Evolutionary conservation across 2,113 vertebrate genomes (phyloP).

Genomic region (Octodon degus): DNA sequence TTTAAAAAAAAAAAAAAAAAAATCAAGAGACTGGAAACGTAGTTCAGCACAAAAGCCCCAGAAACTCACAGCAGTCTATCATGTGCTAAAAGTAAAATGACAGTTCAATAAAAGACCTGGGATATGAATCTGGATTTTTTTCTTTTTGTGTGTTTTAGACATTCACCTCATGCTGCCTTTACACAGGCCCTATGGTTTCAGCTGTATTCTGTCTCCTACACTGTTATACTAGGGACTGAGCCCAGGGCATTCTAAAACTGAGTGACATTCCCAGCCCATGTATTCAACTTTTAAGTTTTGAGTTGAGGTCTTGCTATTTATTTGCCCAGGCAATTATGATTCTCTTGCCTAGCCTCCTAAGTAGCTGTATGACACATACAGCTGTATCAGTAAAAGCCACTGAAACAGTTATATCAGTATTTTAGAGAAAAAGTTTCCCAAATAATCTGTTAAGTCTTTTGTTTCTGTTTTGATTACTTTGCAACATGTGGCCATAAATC

Average conservation of each 20-base stretch:
- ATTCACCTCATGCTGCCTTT: background rate
- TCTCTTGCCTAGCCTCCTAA: background rate
- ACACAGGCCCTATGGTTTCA: background rate
- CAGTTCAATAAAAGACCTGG: background rate
- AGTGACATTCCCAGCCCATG: background rate
- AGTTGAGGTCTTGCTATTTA: background rate
- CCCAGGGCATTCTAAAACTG: background rate
- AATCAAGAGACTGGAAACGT: background rate
- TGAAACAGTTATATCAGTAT: background rate
- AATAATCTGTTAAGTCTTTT: background rate
- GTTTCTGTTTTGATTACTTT: background rate
- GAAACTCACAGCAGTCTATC: background rate
- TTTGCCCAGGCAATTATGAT: background rate
- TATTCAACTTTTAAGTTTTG: background rate
- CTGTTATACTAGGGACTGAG: background rate
- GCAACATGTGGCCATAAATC: background rate
- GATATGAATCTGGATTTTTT: background rate
- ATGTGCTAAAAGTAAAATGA: background rate
- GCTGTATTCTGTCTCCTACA: background rate
- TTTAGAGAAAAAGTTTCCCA: background rate
- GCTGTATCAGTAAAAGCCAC: slow-evolving; percentile 1
- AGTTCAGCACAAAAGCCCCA: background rate
- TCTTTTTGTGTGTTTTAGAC: background rate
- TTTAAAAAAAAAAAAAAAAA: no score
- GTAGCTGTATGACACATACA: background rate